Evolutionary conservation across 1,140 invertebrate species (phyloP).

Genomic region (Drosophila funebris): DNA sequence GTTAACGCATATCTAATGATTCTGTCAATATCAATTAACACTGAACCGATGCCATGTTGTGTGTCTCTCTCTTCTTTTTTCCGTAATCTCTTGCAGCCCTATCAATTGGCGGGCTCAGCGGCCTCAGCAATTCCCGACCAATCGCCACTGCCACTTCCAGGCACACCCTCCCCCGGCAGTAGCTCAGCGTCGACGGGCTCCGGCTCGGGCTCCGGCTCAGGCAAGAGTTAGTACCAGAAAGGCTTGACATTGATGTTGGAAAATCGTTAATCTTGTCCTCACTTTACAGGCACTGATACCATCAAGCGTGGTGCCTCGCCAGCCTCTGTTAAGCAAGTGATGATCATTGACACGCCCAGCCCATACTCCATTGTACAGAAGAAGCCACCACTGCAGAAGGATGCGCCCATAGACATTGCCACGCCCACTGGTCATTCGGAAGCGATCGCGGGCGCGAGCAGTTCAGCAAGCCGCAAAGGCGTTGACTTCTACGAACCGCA

Average conservation of each 20-base stretch:
- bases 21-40: conserved; percentile 5
- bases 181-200: conserved; percentile 83
- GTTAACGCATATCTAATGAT: not conserved
- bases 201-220: conserved; percentile 77
- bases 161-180: conserved; percentile 84
- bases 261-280: too few relatives aligned
- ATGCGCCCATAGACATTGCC: conserved; percentile 57
- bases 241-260: not conserved
- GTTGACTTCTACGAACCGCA: conserved; percentile 79
- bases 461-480: conserved; percentile 47
- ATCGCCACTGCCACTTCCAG: conserved; percentile 84
- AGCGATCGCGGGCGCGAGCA: conserved; percentile 15
- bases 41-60: conserved; percentile 15
- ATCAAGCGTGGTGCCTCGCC: conserved; percentile 83
- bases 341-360: conserved; percentile 77
- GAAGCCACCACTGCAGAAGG: conserved; percentile 69
- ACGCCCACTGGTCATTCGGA: conserved; percentile 59
- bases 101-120: conserved; percentile 84
- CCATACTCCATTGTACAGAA: conserved; percentile 75
- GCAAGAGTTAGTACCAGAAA: conserved; percentile 68
- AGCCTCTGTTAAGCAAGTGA: conserved; percentile 76
- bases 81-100: conserved; percentile 74
- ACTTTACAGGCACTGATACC: conserved; percentile 78
- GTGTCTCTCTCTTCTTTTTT: conserved; percentile 14
- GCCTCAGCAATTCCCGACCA: conserved; percentile 83